Base-by-base conservation (phyloP, 2,113 vertebrate genomes). In the Alces alces region DNA sequence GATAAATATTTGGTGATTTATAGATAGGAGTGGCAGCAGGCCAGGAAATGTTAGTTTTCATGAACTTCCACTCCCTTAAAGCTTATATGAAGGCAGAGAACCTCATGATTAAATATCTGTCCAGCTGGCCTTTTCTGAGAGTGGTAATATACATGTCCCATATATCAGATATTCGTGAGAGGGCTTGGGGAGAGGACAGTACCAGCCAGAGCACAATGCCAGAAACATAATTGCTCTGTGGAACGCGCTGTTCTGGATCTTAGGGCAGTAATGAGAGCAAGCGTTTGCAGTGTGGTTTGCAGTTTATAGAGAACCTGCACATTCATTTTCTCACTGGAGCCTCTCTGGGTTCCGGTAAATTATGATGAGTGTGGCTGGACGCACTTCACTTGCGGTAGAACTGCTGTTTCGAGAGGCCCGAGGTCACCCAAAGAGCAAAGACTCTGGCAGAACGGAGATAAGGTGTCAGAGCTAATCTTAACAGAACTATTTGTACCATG, bases 241-340 rank as follows among this genome's bases (percentile, higher is more conserved):
- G 13, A 13, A 5, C 30, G 10, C 4, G 0, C 36, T 6, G 50
- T 57, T 39, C 33, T 58, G 3, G 0, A 8, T 43, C 54, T 43
- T n/a, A 7, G 6, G 30, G 73, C 55, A 36, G 8, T 6, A 57
- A 58, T 2, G 9, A 36, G 76, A 30, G 33, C 25, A 36, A 8
- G 33, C 0, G 23, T 43, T 79, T 11, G 27, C 1, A 25, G 73
- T 1, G 17, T 11, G 78, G 54, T 27, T 52, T 64, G 61, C 9
- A 5, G 39, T 39, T 58, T 45, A 52, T 23, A 66, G n/a, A 64
- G 47, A 47, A 4, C 2, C 25, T 7, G 14, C 52, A 7, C 11
- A 1, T 15, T 50, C 52, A 9, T 25, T 39, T 70, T 60, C 66
- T 76, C 76, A 7, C 7, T 2, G 3, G 25, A 64, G 17, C 12